Evolutionary conservation across 2,888 invertebrate genomes (phyloP).

Genomic region (Euproctis similis): DNA sequence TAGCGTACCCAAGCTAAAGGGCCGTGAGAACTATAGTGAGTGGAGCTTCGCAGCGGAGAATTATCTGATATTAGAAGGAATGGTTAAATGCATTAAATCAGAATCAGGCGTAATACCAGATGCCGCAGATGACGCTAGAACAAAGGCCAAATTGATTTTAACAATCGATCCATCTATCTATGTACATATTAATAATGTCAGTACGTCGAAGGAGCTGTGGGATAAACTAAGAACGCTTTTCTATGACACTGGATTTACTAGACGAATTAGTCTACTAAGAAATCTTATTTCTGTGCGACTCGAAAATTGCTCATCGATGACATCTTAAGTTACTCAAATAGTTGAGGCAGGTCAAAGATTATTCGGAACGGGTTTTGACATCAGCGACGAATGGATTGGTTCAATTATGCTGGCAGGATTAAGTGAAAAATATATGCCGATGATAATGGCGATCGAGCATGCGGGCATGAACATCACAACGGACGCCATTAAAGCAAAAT

Average conservation of each 20-base stretch:
- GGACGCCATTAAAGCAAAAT: conserved; percentile 6
- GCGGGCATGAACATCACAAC: conserved; percentile 1
- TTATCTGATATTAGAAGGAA: conserved; percentile 5
- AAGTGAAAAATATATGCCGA: conserved; percentile 2
- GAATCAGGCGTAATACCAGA: neutral
- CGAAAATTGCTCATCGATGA: conserved; percentile 7
- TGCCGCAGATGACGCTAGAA: conserved; percentile 4
- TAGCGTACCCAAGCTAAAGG: too few relatives aligned
- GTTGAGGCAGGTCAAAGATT: conserved; percentile 7
- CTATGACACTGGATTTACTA: conserved; percentile 5
- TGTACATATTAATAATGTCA: conserved; percentile 6
- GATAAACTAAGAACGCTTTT: conserved; percentile 2
- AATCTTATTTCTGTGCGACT: conserved; percentile 7
- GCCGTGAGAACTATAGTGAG: too few relatives aligned
- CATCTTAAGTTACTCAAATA: too few relatives aligned
- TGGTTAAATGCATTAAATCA: conserved; percentile 1
- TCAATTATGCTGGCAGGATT: conserved; percentile 7
- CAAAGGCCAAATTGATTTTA: conserved; percentile 6
- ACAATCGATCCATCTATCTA: conserved; percentile 7
- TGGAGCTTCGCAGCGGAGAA: conserved; percentile 9
- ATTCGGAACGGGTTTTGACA: too few relatives aligned
- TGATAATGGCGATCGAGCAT: conserved; percentile 13
- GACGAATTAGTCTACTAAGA: conserved; percentile 5
- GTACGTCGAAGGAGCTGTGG: conserved; percentile 5
- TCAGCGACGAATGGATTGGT: conserved; percentile 5